Conservation (phyloP, 2,113 vertebrate genomes). For the Pelecanoides urinatrix region DNA sequence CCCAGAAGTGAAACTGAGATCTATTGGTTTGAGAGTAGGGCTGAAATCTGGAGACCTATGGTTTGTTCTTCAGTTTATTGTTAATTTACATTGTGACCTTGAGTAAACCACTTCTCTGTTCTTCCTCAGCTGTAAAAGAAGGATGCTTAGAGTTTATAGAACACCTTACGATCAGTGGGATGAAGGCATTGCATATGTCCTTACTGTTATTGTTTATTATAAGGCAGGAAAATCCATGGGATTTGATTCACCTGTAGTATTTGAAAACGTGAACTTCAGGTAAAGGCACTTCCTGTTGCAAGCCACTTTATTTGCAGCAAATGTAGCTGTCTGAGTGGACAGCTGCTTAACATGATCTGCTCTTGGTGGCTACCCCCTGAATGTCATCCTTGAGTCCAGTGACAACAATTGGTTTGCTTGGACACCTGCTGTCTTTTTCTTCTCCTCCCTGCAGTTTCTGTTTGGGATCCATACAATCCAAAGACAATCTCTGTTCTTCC, state of each 20-base stretch:
- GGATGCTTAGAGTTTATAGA: neutral
- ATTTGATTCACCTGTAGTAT: neutral
- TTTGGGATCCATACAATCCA: neutral
- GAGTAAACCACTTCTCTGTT: neutral
- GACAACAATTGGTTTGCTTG: neutral
- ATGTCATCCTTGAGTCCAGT: neutral
- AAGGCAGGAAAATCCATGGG: neutral
- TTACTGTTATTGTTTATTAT: neutral
- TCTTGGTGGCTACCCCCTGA: neutral
- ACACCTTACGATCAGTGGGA: neutral
- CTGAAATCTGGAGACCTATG: neutral
- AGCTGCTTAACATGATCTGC: neutral
- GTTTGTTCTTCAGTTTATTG: neutral
- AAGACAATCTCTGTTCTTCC: neutral
- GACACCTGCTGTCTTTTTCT: constrained; percentile 32
- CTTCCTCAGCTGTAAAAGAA: neutral
- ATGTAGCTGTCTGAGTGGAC: neutral
- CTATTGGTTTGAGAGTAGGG: neutral
- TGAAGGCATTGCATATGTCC: neutral
- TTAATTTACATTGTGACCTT: neutral
- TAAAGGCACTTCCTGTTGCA: neutral
- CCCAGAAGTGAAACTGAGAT: neutral
- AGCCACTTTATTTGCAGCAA: neutral
- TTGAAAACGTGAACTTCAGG: neutral
- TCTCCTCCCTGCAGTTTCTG: neutral